Base-by-base conservation (phyloP, 2,888 invertebrate species). In the Calameuta idolon region DNA sequence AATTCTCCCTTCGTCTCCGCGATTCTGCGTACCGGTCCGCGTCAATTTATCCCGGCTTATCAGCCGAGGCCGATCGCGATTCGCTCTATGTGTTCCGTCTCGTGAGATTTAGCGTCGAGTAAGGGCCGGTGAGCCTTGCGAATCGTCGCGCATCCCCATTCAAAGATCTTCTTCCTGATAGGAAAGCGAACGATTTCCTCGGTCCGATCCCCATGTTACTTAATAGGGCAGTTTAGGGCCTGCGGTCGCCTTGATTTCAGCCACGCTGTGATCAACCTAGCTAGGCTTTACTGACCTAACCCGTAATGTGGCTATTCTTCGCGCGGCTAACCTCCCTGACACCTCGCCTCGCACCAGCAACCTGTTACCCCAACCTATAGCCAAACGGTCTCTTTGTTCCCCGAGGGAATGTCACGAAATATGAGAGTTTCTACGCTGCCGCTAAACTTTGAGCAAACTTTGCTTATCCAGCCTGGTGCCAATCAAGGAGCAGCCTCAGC, bases 391-490 rank as follows among this genome's bases (percentile, higher is more conserved):
- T 74, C 78, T 81, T 81, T 79, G 79, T 80, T 80, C 78, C 81
- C 82, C 77, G 73, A 74, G 79, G 81, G 82, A 84, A 81, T 81
- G 83, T 83, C 83, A 77, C 84, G 81, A 85, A 84, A 85, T 85
- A 85, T 85, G 83, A 84, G 83, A 86, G 81, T 84, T 84, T 79
- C 79, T 78, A 68, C 77, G 35, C 68, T 68, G 68, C 33, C 34
- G 74, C 37, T 31, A 77, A 86, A 84, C 81, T 86, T 85, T 55
- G 80, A 30, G 37, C 76, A 77, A 84, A 84, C 81, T 85, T 84
- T 77, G 81, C 82, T 82, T 83, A 86, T 84, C 80, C 82, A 75
- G 82, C 76, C 80, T 76, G 77, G 80, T 83, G 82, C 81, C 86
- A 87, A 87, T 87, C 87, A 84, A 81, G 81, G 79, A 79, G 40